Percentiles rank a stretch among this genome's conserved stretches.
Conservation (phyloP, 2,113 vertebrate genomes). For the Chaetura pelagica region DNA sequence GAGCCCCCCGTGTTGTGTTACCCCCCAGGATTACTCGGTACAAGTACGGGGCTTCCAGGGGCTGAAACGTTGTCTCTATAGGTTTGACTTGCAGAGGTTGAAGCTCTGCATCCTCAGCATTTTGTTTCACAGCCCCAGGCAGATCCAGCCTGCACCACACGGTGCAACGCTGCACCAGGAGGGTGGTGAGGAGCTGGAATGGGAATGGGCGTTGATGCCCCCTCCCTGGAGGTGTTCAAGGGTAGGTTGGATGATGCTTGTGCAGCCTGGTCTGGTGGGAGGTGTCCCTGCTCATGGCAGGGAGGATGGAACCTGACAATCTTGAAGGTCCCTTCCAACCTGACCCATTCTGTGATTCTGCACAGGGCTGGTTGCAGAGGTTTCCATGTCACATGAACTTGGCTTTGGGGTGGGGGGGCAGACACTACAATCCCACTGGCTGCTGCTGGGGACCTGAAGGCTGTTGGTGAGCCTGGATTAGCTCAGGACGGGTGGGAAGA, state of each 20-base stretch:
- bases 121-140: neutral
- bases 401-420: rapidly evolving
- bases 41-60: rapidly evolving
- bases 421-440: rapidly evolving
- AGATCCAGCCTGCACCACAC: too few species aligned
- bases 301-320: too few species aligned
- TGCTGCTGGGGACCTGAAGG: neutral
- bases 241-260: too few species aligned
- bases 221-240: too few species aligned
- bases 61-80: rapidly evolving
- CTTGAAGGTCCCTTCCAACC: too few species aligned
- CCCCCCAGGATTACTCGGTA: neutral
- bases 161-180: too few species aligned
- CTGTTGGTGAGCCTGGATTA: rapidly evolving
- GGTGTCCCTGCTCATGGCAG: too few species aligned
- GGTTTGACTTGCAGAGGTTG: neutral
- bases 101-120: neutral
- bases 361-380: neutral
- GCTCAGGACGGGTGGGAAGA: neutral
- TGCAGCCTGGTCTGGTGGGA: too few species aligned
- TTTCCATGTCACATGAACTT: neutral
- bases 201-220: too few species aligned
- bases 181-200: too few species aligned
- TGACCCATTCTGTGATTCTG: too few species aligned
- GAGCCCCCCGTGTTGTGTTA: rapidly evolving